Percentiles rank a stretch among this genome's conserved stretches.
These are phyloP conservation scores for Scaptodrosophila latifasciaeformis DNA, from an alignment of 2,888 invertebrate species.

Conservation along the genomic window DNA sequence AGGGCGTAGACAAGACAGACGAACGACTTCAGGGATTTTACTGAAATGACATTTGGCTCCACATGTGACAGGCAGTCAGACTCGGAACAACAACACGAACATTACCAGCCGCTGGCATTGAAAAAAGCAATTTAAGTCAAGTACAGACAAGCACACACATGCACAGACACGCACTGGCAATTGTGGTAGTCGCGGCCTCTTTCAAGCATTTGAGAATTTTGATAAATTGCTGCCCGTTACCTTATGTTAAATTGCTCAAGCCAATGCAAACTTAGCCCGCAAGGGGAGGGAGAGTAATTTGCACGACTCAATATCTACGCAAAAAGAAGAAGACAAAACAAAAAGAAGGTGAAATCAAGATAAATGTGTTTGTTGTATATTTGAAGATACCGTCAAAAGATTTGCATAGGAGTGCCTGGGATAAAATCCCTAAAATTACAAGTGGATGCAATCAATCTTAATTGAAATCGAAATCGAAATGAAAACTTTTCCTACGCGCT, in stretches of 20 bases:
- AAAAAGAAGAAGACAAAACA: no score
- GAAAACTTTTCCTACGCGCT: conserved; percentile 5
- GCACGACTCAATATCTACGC: conserved; percentile 31
- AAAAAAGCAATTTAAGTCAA: conserved; percentile 68
- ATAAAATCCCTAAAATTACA: neutral
- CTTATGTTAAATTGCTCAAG: conserved; percentile 49
- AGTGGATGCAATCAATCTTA: conserved; percentile 40
- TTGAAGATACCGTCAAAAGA: neutral
- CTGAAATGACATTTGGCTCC: conserved; percentile 73
- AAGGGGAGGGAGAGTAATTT: conserved; percentile 1
- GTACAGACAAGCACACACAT: conserved; percentile 34
- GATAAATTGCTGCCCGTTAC: conserved; percentile 69
- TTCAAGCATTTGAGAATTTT: conserved; percentile 45
- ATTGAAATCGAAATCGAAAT: conserved; percentile 30
- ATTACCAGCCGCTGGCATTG: conserved; percentile 60
- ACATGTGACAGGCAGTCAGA: conserved; percentile 58
- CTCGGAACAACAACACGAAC: conserved; percentile 17
- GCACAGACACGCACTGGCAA: neutral
- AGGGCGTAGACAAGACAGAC: conserved; percentile 41
- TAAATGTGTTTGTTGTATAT: conserved; percentile 43
- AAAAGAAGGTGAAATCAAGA: conserved; percentile 58
- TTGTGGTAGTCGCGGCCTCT: no score
- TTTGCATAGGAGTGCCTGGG: neutral
- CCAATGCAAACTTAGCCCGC: no score
- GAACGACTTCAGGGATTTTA: conserved; percentile 72